Base-by-base conservation (phyloP, 1,140 invertebrate genomes). In the Hestina assimilis region DNA sequence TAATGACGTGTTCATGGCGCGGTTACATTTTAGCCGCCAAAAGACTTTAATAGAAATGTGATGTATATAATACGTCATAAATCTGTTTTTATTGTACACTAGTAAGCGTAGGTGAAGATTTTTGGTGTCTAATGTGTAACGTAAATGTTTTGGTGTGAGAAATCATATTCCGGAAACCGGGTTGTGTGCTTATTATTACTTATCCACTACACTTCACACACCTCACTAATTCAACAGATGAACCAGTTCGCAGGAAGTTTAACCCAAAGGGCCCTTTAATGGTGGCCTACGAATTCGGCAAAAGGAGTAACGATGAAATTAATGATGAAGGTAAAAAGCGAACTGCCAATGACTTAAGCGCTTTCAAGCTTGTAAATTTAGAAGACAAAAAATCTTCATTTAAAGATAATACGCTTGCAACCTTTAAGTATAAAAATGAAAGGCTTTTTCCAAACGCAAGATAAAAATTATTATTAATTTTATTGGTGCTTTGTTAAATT, bases 241-340 rank as follows among this genome's bases (percentile, higher is more conserved):
- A 67, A 3, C 56, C 59, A 24, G 55, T 61, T 38, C 68, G 58
- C 45, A 73, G 47, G 59, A 74, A 57, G 63, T 87, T 82, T 59
- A 72, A 66, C 11, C 79, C 81, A 35, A 79, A 77, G 59, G 62
- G 43, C 46, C 61, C 61, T 11, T 46, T 81, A 41, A 75, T 83
- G 79, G 69, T 76, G 21, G 80, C 78, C 11, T 42, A 62, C 21
- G 68, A 72, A 52, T 84, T 80, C 57, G 81, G 83, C 40, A 87
- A 87, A 72, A 72, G 83, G 43, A 80, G 65, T 77, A 72, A 75
- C 33, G 74, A 78, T 68, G 75, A 81, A 20, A 41, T 71, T 42
- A 59, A 52, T 45, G 79, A 83, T 35, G 79, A 83, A 83, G 83
- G 80, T 83, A 85, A 82, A 63, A 45, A 35, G 48, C 42, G 33